Base-by-base conservation (phyloP, 1,140 invertebrate species). In the Aphelinus certus region DNA sequence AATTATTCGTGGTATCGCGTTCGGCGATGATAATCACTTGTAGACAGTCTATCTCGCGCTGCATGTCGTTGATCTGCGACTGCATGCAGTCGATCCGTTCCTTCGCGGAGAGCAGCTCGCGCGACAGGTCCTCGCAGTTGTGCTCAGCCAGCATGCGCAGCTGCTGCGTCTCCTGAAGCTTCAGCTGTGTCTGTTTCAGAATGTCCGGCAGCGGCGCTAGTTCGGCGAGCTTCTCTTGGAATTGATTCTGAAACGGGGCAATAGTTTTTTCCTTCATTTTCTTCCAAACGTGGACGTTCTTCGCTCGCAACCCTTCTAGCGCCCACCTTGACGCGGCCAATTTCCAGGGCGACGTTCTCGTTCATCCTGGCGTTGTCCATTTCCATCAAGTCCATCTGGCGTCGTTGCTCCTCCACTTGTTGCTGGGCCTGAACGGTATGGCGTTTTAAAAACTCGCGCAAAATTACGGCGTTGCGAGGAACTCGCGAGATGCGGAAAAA, bases 221-320 rank as follows among this genome's bases (percentile, higher is more conserved):
- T 84, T 94, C 93, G 75, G 91, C 90, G 5, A 94, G 84, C 83
- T 94, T 94, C 78, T 94, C 93, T 89, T 94, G 92, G 81, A 95
- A 94, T 76, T 88, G 87, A 79, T 82, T 85, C 86, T 88, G 48
- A 67, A 47, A 65, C n/a, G 1, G 10, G 45, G 45, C 7, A 1
- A 42, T 3, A 58, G 5, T 48, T 58, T 48, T 60, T 1, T 46
- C n/a, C 0, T 42, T 49, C 7, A 71, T 56, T 66, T 26, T 51
- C 1, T 4, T 51, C 4, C n/a, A 53, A 26, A 45, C 43, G 45
- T 53, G 43, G 45, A 45, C 48, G n/a, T 57, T 63, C 1, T 56
- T 3, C n/a, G n/a, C n/a, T n/a, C n/a, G n/a, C n/a, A n/a, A n/a
- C n/a, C n/a, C n/a, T n/a, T n/a, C n/a, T n/a, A n/a, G n/a, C n/a